Conservation (phyloP, 2,797 vertebrate species). For the Anguilla anguilla region DNA sequence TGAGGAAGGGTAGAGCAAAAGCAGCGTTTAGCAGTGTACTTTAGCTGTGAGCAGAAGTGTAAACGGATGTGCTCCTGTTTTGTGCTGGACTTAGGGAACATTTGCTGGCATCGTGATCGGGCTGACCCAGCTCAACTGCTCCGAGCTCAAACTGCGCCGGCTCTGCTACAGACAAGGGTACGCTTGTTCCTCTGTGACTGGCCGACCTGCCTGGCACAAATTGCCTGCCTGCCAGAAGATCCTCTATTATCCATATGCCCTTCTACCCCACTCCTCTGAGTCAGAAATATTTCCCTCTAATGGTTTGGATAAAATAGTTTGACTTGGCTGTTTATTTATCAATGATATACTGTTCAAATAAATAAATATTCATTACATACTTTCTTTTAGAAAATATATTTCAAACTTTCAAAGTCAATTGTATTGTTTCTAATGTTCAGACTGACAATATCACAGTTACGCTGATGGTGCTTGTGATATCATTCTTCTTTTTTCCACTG, state of each 20-base stretch:
- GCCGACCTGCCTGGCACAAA: background rate
- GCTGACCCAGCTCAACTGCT: slow-evolving; percentile 94
- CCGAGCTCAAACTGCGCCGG: slow-evolving; percentile 90
- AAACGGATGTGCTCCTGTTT: background rate
- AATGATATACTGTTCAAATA: background rate
- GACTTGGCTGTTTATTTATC: background rate
- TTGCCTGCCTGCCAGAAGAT: background rate
- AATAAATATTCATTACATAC: background rate
- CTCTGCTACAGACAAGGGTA: slow-evolving; percentile 96
- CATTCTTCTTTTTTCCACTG: no score
- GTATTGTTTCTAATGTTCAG: background rate
- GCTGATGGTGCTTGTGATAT: background rate
- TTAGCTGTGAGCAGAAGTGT: background rate
- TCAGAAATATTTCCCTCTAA: background rate
- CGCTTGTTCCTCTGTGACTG: slow-evolving; percentile 32
- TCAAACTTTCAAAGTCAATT: background rate
- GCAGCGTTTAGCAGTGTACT: background rate
- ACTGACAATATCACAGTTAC: background rate
- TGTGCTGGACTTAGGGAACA: slow-evolving; percentile 79
- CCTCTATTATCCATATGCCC: background rate
- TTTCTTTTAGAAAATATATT: background rate
- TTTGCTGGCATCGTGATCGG: slow-evolving; percentile 96
- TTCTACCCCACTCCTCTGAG: background rate
- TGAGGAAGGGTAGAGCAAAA: background rate
- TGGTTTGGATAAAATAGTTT: background rate